Conservation (phyloP, 2,797 vertebrate species). For the Ceyx erithaca region DNA sequence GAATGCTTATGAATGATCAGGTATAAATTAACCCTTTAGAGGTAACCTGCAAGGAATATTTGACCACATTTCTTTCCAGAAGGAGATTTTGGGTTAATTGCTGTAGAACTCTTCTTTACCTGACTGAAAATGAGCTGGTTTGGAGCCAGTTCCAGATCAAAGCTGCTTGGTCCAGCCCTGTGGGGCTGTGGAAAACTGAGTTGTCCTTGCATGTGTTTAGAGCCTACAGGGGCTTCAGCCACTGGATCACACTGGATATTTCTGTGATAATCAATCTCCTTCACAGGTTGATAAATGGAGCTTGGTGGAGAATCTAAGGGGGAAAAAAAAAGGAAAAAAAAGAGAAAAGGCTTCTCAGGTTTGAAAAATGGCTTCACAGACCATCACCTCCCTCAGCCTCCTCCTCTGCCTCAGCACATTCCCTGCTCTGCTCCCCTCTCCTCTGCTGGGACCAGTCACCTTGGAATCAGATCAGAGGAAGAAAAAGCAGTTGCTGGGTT, state of each 20-base stretch:
- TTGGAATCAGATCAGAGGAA: conserved; percentile 10
- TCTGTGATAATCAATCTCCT: conserved; percentile 25
- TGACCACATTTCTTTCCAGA: not conserved
- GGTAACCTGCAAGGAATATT: not conserved
- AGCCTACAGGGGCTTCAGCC: not conserved
- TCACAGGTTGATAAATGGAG: conserved; percentile 5
- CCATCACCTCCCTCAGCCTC: not conserved
- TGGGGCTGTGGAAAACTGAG: not conserved
- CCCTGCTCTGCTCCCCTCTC: not conserved
- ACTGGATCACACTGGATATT: not conserved
- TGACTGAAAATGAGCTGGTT: not conserved
- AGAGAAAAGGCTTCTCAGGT: not conserved
- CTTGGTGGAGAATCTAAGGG: not conserved
- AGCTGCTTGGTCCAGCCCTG: not conserved
- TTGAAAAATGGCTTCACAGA: conserved; percentile 62
- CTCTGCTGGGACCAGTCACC: not conserved
- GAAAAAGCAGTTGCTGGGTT: not conserved
- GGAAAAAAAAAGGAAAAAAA: not conserved
- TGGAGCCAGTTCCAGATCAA: not conserved
- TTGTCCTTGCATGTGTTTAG: not conserved
- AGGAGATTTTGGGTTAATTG: not conserved
- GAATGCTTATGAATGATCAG: not conserved
- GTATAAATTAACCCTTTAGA: not conserved
- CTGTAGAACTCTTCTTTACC: not conserved
- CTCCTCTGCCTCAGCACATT: not conserved